Percentiles rank a stretch among this genome's conserved stretches.
Evolutionary conservation across 1,140 invertebrate species (phyloP).

Genomic region (Ceratina japonica): DNA sequence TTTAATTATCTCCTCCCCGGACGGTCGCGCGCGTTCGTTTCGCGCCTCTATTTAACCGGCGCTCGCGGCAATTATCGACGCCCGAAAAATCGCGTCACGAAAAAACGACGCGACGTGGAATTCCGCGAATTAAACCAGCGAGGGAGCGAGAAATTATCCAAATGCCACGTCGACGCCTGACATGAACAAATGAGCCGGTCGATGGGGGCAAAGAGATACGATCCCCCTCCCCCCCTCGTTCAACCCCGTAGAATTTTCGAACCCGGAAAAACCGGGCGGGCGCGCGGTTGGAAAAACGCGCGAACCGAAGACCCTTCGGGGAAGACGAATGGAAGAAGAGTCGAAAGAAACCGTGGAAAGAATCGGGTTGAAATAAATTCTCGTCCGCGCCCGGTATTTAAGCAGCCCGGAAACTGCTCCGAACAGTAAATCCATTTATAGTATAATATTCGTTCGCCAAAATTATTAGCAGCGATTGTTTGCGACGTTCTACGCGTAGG

Average conservation of each 20-base stretch:
- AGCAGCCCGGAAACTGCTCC: neutral
- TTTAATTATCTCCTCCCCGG: slow-evolving; percentile 27
- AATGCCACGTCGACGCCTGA: slow-evolving; percentile 36
- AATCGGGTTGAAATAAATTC: slow-evolving; percentile 21
- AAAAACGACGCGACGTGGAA: neutral
- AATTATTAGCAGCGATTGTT: no score
- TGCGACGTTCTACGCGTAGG: no score
- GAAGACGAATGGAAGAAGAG: slow-evolving; percentile 49
- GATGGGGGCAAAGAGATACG: slow-evolving; percentile 8
- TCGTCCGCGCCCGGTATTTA: slow-evolving; percentile 16
- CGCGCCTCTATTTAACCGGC: slow-evolving; percentile 18
- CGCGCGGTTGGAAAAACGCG: slow-evolving; percentile 24
- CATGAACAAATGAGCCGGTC: slow-evolving; percentile 51
- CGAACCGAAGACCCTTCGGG: slow-evolving; percentile 15
- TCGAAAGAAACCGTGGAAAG: slow-evolving; percentile 38
- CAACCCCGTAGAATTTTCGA: slow-evolving; percentile 39
- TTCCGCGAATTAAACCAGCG: slow-evolving; percentile 31
- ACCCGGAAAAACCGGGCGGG: slow-evolving; percentile 28
- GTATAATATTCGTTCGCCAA: no score
- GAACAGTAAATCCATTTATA: neutral
- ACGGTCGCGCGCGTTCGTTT: neutral
- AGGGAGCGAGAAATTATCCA: slow-evolving; percentile 48
- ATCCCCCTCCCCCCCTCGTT: no score
- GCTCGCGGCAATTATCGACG: slow-evolving; percentile 5
- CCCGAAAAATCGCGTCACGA: slow-evolving; percentile 2